phyloP scores from a whole-genome alignment of 1,140 invertebrate genomes.

The Drosophila murphyi region DNA sequence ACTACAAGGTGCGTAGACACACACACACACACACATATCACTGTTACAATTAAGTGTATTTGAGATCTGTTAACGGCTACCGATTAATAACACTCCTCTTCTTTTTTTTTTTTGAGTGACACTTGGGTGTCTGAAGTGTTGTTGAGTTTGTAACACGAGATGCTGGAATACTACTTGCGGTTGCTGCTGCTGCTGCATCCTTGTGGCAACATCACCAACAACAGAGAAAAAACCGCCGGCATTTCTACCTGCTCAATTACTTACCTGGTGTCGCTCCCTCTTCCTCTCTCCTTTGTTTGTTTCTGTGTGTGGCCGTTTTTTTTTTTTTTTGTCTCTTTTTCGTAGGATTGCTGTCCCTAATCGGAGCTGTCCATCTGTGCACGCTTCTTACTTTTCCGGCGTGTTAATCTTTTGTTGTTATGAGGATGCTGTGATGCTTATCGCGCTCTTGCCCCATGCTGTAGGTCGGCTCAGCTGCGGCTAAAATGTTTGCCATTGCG shows the following conservation, averaged over 20 bases:
- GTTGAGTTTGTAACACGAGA: conserved; percentile 37
- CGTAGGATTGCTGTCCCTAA: conserved; percentile 28
- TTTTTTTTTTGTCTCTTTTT: not conserved
- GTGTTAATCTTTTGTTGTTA: conserved; percentile 69
- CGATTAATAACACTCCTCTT: conserved; percentile 17
- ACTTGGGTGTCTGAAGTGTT: conserved; percentile 33
- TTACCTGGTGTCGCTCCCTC: not conserved
- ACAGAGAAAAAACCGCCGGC: conserved; percentile 15
- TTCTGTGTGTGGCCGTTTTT: conserved; percentile 36
- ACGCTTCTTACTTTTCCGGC: conserved; percentile 47
- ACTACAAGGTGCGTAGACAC: conserved; percentile 31
- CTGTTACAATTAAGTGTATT: conserved; percentile 21
- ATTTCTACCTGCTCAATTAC: conserved; percentile 12
- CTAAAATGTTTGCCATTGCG: conserved; percentile 47
- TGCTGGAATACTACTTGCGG: conserved; percentile 13
- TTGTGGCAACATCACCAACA: conserved; percentile 33
- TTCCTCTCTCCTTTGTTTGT: conserved; percentile 14
- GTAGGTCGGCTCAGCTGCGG: not conserved
- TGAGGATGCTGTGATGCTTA: conserved; percentile 73
- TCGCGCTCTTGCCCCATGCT: conserved; percentile 42
- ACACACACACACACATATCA: conserved; percentile 11
- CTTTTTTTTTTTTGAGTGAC: conserved; percentile 4
- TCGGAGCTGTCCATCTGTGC: conserved; percentile 36
- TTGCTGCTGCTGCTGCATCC: conserved; percentile 28
- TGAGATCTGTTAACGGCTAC: conserved; percentile 14